Evolutionary conservation across 1,140 invertebrate genomes (phyloP), one percentile per base, ranked within the genome.

Genomic region (Listronotus bonariensis): DNA sequence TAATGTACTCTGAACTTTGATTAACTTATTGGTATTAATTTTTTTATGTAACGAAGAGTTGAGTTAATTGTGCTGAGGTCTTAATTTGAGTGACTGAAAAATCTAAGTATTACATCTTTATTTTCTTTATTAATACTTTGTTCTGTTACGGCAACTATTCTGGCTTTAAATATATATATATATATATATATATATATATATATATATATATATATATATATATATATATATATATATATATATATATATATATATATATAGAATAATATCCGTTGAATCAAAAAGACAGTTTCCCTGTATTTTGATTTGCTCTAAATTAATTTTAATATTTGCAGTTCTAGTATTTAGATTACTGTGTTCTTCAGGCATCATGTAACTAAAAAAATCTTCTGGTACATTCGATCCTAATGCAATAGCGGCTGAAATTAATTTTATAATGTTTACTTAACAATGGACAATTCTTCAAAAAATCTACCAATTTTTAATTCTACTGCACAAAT

Each of bases 401-500:
- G 38, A 12, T 26, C 59, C 59, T 52, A 61, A 43, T 11, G 59
- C 48, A 61, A 61, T 52, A 32, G 42, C 7, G 8, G 59, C 59
- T 31, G n/a, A 53, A 61, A 61, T 41, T 42, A 41, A 43, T 49
- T 53, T 43, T 46, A 46, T 64, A 51, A 38, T 55, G 11, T 36
- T 38, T 18, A 34, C 11, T 46, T 55, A 64, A 64, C n/a, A 64
- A 15, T 17, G 52, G 52, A 46, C 11, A 14, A 11, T 14, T 52
- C n/a, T 51, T 65, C 31, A 32, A 52, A 15, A 31, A 51, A n/a
- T 36, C 42, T 59, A 9, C 56, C 63, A 49, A 41, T 31, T n/a
- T 65, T 48, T 42, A 36, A 14, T 42, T 59, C 45, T 8, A 65
- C 56, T 8, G 48, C 36, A 43, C 45, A 65, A 15, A 60, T 46